phyloP scores from a whole-genome alignment of 2,888 invertebrate genomes.

The Luperina nickerlii region DNA sequence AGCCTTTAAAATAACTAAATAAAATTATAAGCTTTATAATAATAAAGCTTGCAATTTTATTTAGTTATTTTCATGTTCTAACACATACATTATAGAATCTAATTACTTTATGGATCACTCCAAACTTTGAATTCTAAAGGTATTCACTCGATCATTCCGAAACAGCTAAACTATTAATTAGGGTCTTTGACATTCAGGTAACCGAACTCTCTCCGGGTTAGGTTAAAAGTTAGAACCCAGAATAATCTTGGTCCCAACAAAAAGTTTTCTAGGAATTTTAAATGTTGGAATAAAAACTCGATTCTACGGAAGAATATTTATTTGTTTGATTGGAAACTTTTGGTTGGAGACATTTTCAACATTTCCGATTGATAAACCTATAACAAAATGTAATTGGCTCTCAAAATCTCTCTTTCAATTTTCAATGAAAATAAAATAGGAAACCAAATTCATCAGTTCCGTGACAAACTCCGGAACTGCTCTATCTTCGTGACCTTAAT shows the following conservation, averaged over 20 bases:
- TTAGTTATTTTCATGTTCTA: neutral
- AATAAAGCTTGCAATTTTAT: neutral
- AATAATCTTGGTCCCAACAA: neutral
- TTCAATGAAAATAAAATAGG: neutral
- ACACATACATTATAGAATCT: neutral
- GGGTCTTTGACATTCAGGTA: neutral
- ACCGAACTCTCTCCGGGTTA: neutral
- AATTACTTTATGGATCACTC: neutral
- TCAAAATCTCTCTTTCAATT: neutral
- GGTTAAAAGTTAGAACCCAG: neutral
- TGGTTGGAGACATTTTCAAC: neutral
- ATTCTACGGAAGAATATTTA: neutral
- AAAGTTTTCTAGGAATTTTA: neutral
- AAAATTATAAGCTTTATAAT: no score
- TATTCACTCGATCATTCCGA: neutral
- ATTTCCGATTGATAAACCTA: neutral
- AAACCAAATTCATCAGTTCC: conserved; percentile 27
- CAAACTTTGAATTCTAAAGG: neutral
- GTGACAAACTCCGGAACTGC: conserved; percentile 36
- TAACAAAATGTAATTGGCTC: neutral
- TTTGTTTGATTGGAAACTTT: neutral
- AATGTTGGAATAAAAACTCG: neutral
- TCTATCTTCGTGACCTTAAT: conserved; percentile 43
- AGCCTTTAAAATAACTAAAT: no score
- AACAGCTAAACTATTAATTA: neutral